Percentiles rank a stretch among this genome's conserved stretches.
Conservation (phyloP, 2,113 vertebrate species). For the Tenrec ecaudatus region DNA sequence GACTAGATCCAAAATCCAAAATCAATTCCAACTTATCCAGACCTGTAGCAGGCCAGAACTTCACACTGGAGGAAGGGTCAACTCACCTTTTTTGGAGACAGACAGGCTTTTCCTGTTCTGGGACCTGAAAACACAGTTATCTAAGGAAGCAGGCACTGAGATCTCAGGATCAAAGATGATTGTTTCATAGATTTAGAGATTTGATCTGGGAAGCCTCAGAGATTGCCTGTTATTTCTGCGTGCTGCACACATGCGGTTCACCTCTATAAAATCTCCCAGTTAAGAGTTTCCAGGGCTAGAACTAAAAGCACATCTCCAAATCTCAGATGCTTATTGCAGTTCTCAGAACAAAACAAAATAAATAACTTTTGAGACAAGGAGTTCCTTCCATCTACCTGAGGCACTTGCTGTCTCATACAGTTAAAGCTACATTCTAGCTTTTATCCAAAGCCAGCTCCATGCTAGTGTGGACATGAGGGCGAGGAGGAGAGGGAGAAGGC, state of each 20-base stretch:
- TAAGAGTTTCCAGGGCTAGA: not conserved
- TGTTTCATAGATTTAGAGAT: not conserved
- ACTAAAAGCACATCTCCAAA: not conserved
- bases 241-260: not conserved
- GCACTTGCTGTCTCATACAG: not conserved
- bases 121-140: not conserved
- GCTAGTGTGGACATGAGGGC: not conserved
- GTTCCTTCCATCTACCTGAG: not conserved
- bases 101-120: not conserved
- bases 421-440: not conserved
- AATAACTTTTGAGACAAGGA: not conserved
- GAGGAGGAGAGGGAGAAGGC: not conserved
- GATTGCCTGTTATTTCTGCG: not conserved
- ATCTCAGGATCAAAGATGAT: not conserved
- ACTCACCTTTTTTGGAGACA: not conserved
- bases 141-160: not conserved
- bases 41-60: not conserved
- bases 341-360: constrained; percentile 27
- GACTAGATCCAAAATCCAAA: too few relatives aligned
- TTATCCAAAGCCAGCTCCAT: not conserved
- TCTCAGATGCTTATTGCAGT: not conserved
- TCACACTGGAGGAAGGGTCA: accelerated
- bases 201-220: not conserved
- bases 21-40: too few relatives aligned
- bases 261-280: not conserved